Conservation (phyloP, 2,888 invertebrate genomes). For the Brachypalpus laphriformis region DNA sequence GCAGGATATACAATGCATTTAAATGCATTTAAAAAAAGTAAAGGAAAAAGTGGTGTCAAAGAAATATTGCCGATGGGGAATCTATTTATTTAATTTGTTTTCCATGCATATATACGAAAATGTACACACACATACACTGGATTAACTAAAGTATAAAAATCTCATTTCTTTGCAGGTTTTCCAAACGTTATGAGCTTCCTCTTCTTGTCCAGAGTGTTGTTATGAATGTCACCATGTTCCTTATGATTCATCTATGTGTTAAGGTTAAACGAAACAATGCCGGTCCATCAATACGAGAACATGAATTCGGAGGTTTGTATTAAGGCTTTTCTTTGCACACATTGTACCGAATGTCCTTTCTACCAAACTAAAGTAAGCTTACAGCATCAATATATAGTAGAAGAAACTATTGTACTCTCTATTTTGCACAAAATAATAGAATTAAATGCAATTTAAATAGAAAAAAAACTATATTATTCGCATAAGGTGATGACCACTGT, state of each 20-base stretch:
- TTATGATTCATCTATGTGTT: conserved; percentile 97
- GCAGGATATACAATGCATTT: too few relatives aligned
- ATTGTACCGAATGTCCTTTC: conserved; percentile 29
- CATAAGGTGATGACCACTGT: conserved; percentile 70
- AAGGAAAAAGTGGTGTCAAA: too few relatives aligned
- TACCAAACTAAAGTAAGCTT: conserved; percentile 4
- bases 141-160: too few relatives aligned
- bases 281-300: conserved; percentile 84
- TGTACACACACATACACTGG: too few relatives aligned
- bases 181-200: conserved; percentile 97
- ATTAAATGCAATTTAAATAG: conserved; percentile 39
- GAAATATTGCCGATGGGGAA: too few relatives aligned
- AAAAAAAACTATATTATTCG: conserved; percentile 64
- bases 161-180: conserved; percentile 90
- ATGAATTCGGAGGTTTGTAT: conserved; percentile 91
- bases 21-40: too few relatives aligned
- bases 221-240: conserved; percentile 98
- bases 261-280: conserved; percentile 92
- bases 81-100: too few relatives aligned
- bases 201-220: conserved; percentile 97
- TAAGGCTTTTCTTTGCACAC: neutral
- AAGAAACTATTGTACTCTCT: neutral
- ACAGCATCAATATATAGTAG: neutral
- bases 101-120: too few relatives aligned
- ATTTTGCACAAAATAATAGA: conserved; percentile 21